Base-by-base conservation (phyloP, 2,113 vertebrate species). In the Cygnus buccinator region DNA sequence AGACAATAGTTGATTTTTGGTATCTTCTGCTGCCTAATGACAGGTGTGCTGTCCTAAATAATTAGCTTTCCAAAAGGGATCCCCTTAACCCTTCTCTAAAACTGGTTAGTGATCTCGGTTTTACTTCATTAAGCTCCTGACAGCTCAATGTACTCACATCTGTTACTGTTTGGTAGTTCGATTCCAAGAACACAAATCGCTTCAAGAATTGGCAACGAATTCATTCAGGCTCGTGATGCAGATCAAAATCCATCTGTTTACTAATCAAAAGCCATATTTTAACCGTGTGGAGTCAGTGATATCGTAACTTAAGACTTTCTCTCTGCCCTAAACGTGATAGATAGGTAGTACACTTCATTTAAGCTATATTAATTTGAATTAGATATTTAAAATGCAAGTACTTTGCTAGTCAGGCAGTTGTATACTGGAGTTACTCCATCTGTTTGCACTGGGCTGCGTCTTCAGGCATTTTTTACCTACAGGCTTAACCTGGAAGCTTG, bases 81-180 rank as follows among this genome's bases (percentile, higher is more conserved):
- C 95, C 96, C 81, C 72, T 95, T 95, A 97, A 95, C 87, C 85
- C 90, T 89, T 88, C 89, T 81, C 87, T 89, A n/a, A 70, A 95
- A 96, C 84, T 80, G 90, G 89, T 89, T 95, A 93, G 94, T 93
- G 90, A 97, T 95, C 96, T 97, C 28, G 1, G 96, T 95, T 97
- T 97, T 93, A 91, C 95, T 97, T 96, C 97, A 98, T 98, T 97
- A 98, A 96, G 96, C 89, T 95, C 96, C 39, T 97, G 98, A 98
- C 97, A 97, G 96, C 90, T 98, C 94, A 95, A 81, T 98, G 95
- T 97, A 87, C 93, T 94, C 97, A 97, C 96, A 97, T 97, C 97
- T 98, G 97, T 97, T 96, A 96, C 58, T 94, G 95, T 97, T 98
- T 97, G 94, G 88, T 84, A 90, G 84, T 91, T 73, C 83, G 84